These are phyloP conservation scores for Caenorhabditis sp. DNA, from an alignment of 2,888 invertebrate genomes.

Conservation along the genomic window DNA sequence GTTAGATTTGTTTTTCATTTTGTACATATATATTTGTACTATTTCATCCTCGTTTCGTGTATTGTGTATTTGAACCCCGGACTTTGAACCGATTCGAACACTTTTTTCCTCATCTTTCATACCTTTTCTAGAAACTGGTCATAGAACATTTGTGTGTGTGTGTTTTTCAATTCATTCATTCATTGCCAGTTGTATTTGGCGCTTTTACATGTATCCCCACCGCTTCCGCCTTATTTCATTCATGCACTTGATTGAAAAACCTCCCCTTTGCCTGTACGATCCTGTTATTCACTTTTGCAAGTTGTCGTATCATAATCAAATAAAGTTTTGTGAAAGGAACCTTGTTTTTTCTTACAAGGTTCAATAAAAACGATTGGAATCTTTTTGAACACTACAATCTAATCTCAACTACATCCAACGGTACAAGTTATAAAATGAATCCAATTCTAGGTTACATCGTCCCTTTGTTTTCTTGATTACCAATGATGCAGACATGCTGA, in stretches of 20 bases:
- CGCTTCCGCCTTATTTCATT: constrained; percentile 10
- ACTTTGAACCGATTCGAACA: constrained; percentile 13
- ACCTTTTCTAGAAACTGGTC: constrained; percentile 49
- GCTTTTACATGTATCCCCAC: constrained; percentile 14
- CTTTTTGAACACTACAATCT: too few relatives aligned
- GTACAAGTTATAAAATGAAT: too few relatives aligned
- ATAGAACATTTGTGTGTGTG: constrained; percentile 11
- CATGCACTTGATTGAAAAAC: not conserved
- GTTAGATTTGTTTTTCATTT: constrained; percentile 23
- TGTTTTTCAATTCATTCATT: constrained; percentile 1
- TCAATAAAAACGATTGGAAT: too few relatives aligned
- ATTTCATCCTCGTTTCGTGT: constrained; percentile 22
- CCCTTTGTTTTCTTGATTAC: not conserved
- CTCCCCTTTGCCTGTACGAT: not conserved
- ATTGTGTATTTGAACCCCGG: not conserved
- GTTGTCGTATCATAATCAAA: too few relatives aligned
- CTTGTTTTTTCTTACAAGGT: too few relatives aligned
- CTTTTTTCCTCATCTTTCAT: constrained; percentile 34
- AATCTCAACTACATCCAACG: too few relatives aligned
- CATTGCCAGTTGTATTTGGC: constrained; percentile 13
- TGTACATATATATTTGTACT: constrained; percentile 8
- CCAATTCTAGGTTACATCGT: too few relatives aligned
- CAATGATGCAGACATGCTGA: constrained; percentile 12
- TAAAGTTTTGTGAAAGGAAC: too few relatives aligned
- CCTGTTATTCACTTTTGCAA: not conserved